Conservation (phyloP, 2,797 vertebrate species). For the Tamandua tetradactyla region DNA sequence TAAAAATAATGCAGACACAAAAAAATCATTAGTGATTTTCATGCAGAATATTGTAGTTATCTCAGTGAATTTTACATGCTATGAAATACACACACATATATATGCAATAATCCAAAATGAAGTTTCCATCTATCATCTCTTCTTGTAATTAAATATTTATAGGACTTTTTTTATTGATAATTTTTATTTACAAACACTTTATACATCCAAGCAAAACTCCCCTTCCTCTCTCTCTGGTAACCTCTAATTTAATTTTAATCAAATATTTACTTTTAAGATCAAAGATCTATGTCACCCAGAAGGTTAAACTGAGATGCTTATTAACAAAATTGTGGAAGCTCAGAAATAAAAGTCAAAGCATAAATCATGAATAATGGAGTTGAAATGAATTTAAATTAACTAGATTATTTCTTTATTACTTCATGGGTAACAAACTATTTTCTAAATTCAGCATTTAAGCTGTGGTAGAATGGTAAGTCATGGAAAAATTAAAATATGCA, state of each 20-base stretch:
- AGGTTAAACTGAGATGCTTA: neutral
- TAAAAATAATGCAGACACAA: neutral
- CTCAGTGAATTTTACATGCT: neutral
- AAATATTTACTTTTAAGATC: neutral
- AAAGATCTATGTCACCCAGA: neutral
- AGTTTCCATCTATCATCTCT: neutral
- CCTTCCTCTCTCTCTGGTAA: too few relatives aligned
- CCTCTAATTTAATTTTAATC: too few relatives aligned
- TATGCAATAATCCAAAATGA: neutral
- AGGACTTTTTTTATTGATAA: too few relatives aligned
- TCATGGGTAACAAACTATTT: neutral
- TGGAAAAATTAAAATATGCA: neutral
- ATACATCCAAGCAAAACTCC: too few relatives aligned
- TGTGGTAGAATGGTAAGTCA: neutral
- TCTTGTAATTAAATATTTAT: neutral
- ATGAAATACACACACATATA: neutral
- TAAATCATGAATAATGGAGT: neutral
- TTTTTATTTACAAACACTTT: too few relatives aligned
- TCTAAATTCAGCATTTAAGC: neutral
- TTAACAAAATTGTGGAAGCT: neutral
- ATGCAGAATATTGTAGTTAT: neutral
- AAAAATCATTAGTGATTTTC: neutral
- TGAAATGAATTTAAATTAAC: constrained; percentile 16
- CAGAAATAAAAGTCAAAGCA: neutral
- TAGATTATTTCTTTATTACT: neutral